These are phyloP conservation scores for Dolichopus griseipennis DNA, from an alignment of 2,888 invertebrate species.

Conservation along the genomic window DNA sequence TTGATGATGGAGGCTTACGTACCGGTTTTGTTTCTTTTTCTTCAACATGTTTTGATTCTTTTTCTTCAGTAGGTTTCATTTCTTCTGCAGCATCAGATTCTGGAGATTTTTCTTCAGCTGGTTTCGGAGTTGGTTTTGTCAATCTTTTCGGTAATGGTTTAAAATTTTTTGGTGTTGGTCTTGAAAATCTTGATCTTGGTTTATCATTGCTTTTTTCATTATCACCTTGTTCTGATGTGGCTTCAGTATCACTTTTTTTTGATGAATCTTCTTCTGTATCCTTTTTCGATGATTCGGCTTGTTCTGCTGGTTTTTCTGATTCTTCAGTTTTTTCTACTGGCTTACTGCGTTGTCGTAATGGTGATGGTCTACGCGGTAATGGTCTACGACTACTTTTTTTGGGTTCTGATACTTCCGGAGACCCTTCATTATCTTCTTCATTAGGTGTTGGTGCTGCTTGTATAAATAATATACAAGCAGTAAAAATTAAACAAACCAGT, in stretches of 20 bases:
- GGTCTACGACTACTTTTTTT: not conserved
- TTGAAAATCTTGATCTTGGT: not conserved
- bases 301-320: no score
- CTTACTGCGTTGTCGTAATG: not conserved
- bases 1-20: not conserved
- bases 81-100: not conserved
- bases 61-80: not conserved
- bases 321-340: not conserved
- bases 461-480: slow-evolving; percentile 1
- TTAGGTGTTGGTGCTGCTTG: not conserved
- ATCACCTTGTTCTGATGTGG: not conserved
- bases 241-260: not conserved
- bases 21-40: not conserved
- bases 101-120: not conserved
- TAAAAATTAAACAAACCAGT: not conserved
- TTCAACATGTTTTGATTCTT: not conserved
- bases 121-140: not conserved
- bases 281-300: not conserved
- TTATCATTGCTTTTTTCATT: not conserved
- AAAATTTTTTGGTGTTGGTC: not conserved
- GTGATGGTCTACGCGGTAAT: not conserved
- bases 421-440: not conserved
- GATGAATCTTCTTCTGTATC: not conserved
- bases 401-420: not conserved
- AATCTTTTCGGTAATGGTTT: not conserved